Base-by-base conservation (phyloP, 2,888 invertebrate genomes). In the Hirtodrosophila histrioides region DNA sequence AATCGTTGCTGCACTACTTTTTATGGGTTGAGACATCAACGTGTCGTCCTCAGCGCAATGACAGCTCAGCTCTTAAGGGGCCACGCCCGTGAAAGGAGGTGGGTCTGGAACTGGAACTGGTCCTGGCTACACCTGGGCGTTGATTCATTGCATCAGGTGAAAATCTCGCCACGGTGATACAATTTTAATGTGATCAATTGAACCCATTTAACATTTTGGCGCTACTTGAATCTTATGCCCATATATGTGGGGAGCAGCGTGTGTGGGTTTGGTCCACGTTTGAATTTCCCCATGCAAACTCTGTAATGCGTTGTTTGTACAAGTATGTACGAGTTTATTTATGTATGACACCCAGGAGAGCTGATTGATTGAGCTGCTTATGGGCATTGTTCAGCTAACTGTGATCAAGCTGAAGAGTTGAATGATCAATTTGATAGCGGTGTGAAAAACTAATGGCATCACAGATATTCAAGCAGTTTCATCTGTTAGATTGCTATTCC, bases 21-120 rank as follows among this genome's bases (percentile, higher is more conserved):
- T 61, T 66, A 44, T 48, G 29, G 50, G 4, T 31, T 23, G 72
- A 37, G 53, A 37, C 40, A 55, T 55, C 36, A 36, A 12, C 29
- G 56, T 40, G 46, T 55, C 67, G 77, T 61, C 72, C 73, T 73
- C 66, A 37, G 31, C 50, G 24, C 39, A 46, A 41, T 58, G 24
- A 6, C 44, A 56, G 60, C 24, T 35, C 10, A 29, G 12, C 45
- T 33, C 6, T 37, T 37, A 36, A 56, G 33, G 46, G 43, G 56
- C 33, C 27, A 54, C 17, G 17, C 17, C 54, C 44, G 39, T 56
- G 4, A 44, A 51, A 48, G 43, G 29, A 49, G 29, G 37, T 71
- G 65, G 65, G 43, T 24, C 29, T 39, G 44, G 10, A 27, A 6
- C 6, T 31, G 31, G 3, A 31, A 31, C 31, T 31, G 9, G 9